phyloP scores from a whole-genome alignment of 2,113 vertebrate genomes.

The Triplophysa siluroides region DNA sequence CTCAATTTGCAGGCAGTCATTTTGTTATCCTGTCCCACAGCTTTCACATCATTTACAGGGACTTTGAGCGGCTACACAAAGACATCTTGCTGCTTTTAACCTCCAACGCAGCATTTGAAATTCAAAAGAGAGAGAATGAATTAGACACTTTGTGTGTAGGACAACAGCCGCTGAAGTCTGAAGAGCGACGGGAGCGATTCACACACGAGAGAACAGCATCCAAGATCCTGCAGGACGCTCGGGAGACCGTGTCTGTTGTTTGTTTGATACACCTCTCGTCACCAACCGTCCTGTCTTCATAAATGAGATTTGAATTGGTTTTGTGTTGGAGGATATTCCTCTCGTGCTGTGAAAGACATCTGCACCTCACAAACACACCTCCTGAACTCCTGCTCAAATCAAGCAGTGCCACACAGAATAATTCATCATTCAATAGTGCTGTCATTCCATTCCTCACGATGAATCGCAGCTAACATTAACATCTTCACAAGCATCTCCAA shows the following conservation, averaged over 20 bases:
- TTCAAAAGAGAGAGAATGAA: constrained; percentile 59
- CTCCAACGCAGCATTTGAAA: constrained; percentile 62
- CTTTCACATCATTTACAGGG: constrained; percentile 68
- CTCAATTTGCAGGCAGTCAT: constrained; percentile 65
- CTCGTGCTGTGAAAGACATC: constrained; percentile 50
- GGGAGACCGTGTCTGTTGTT: neutral
- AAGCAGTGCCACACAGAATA: neutral
- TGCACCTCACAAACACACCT: constrained; percentile 51
- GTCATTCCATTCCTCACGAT: neutral
- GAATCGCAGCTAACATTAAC: neutral
- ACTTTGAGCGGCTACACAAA: constrained; percentile 57
- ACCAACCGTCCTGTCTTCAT: constrained; percentile 72
- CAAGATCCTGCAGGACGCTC: neutral
- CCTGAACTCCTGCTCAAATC: neutral
- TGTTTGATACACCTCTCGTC: constrained; percentile 23
- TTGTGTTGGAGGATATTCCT: constrained; percentile 55
- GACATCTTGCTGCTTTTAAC: constrained; percentile 58
- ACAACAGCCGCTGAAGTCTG: constrained; percentile 1
- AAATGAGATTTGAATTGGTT: constrained; percentile 79
- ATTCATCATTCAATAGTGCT: neutral
- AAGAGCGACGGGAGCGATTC: neutral
- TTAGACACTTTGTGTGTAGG: neutral
- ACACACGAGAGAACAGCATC: neutral
- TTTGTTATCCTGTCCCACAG: constrained; percentile 63
- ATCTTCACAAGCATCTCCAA: too few species aligned